Base-by-base conservation (phyloP, 2,888 invertebrate genomes). In the Nudaria mundana region DNA sequence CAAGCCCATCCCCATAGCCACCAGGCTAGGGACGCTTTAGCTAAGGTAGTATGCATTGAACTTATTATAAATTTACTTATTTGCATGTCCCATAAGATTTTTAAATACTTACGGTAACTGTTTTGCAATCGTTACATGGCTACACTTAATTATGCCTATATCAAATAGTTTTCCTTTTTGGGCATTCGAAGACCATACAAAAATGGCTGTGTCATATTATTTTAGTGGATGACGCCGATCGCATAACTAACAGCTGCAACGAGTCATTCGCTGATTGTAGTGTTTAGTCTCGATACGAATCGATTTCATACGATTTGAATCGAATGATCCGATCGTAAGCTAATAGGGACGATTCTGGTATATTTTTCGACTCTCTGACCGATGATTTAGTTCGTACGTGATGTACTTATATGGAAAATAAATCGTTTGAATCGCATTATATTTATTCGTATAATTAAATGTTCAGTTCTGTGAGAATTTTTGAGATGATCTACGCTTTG, bases 151-250 rank as follows among this genome's bases (percentile, higher is more conserved):
- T 76, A 75, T 66, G 72, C 75, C 70, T 71, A 72, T 72, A 75
- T 71, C 63, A 66, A n/a, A 74, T 73, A 76, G 76, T 77, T 73
- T 71, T 81, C 70, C 72, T 78, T 82, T 80, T 81, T 78, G 74
- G 76, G 70, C 68, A 66, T 70, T 64, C 69, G 71, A 66, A 71
- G 74, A 72, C 75, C 74, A 78, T 74, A 67, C 79, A 78, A 74
- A 85, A 88, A 87, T 63, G 85, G 86, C 87, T 87, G 79, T 86
- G 87, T 87, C 88, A 87, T 87, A 87, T 86, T 86, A 86, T 86
- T 86, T 87, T 84, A 88, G 87, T 82, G 87, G 85, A 80, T 84
- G 83, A 83, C 81, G 81, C 75, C 76, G 80, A 68, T 76, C 78
- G 72, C 66, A 71, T 73, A 75, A 74, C 81, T 81, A 83, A 81